These are phyloP conservation scores for Bombus vancouverensis DNA, from an alignment of 1,140 invertebrate genomes.

Conservation along the genomic window DNA sequence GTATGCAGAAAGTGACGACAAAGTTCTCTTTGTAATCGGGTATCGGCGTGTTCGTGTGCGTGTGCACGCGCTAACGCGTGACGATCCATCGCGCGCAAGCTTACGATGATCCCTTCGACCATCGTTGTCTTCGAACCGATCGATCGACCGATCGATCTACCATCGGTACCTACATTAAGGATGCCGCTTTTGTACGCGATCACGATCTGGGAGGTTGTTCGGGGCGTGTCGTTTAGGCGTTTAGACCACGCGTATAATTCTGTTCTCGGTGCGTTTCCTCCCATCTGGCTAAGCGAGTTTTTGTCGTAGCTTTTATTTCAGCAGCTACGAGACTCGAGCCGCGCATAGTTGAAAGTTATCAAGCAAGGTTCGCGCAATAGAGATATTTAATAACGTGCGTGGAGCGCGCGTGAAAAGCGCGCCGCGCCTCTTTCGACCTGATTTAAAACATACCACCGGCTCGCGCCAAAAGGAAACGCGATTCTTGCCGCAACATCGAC, in stretches of 20 bases:
- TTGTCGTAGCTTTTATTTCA: slow-evolving; percentile 21
- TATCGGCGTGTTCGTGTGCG: too few relatives aligned
- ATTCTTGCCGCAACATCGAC: slow-evolving; percentile 20
- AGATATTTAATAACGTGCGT: slow-evolving; percentile 46
- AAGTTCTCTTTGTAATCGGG: slow-evolving; percentile 20
- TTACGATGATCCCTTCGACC: not conserved
- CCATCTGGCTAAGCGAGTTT: slow-evolving; percentile 4
- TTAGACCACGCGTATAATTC: not conserved
- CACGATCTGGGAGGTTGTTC: not conserved
- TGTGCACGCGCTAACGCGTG: slow-evolving; percentile 29
- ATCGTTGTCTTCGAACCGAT: not conserved
- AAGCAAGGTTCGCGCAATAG: slow-evolving; percentile 19
- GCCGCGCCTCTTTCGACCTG: slow-evolving; percentile 53
- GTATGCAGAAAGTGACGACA: slow-evolving; percentile 21
- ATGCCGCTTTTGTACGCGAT: not conserved
- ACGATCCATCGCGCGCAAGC: slow-evolving; percentile 16
- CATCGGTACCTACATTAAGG: not conserved
- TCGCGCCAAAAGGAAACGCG: slow-evolving; percentile 32
- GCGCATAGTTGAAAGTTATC: slow-evolving; percentile 49
- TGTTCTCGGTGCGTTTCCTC: not conserved
- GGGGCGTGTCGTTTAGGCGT: not conserved
- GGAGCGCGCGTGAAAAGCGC: slow-evolving; percentile 38
- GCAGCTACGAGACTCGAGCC: not conserved
- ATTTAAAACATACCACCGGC: slow-evolving; percentile 40
- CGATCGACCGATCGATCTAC: not conserved